phyloP scores from a whole-genome alignment of 2,113 vertebrate genomes.

The Bufo bufo region DNA sequence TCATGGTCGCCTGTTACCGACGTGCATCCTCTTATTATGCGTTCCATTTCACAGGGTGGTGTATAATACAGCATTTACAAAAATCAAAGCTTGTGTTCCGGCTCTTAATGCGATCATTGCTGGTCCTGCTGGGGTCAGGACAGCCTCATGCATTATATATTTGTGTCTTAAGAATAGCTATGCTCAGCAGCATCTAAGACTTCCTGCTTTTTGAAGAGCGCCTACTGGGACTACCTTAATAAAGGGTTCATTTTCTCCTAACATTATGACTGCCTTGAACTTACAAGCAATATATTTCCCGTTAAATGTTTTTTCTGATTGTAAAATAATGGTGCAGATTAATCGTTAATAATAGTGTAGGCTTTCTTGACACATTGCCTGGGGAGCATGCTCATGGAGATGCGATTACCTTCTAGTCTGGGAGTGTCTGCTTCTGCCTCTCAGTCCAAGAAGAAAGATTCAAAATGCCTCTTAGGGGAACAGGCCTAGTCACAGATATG shows the following conservation, averaged over 20 bases:
- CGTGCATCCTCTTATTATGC: neutral
- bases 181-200: constrained; percentile 19
- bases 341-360: too few relatives aligned
- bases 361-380: too few relatives aligned
- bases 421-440: too few relatives aligned
- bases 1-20: neutral
- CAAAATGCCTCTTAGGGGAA: too few relatives aligned
- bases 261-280: neutral
- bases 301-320: too few relatives aligned
- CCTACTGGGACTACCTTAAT: neutral
- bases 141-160: constrained; percentile 52
- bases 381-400: too few relatives aligned
- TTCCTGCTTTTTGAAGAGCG: constrained; percentile 34
- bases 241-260: neutral
- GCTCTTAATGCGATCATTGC: neutral
- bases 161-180: constrained; percentile 21
- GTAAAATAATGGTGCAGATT: too few relatives aligned
- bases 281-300: neutral
- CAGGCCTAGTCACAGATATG: too few relatives aligned
- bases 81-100: neutral
- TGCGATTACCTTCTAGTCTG: too few relatives aligned
- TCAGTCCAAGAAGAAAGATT: too few relatives aligned
- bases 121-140: neutral
- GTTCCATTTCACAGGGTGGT: neutral
- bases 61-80: too few relatives aligned